Percentiles rank a stretch among this genome's conserved stretches.
Conservation (phyloP, 2,113 vertebrate species). For the Thalassarche chlororhynchos region DNA sequence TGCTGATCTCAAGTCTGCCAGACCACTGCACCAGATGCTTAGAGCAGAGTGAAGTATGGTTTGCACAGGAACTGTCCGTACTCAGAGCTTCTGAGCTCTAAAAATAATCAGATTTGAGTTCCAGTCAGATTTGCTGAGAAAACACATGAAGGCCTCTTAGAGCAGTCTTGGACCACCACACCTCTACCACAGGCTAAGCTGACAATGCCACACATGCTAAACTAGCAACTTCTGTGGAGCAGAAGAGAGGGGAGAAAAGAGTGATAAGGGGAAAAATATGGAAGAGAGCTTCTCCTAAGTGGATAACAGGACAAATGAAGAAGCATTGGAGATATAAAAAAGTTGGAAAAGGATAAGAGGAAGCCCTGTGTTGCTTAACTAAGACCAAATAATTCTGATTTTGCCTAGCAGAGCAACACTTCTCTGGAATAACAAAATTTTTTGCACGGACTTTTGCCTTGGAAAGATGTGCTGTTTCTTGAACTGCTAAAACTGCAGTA, state of each 20-base stretch:
- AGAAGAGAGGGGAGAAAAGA: neutral
- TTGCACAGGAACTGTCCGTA: neutral
- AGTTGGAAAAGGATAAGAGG: neutral
- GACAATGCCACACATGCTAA: neutral
- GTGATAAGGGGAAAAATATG: neutral
- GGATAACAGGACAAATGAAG: neutral
- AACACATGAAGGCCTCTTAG: neutral
- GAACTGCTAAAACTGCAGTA: neutral
- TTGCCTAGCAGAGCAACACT: neutral
- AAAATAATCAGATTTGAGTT: neutral
- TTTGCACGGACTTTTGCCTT: neutral
- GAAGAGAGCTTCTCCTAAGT: neutral
- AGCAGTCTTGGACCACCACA: neutral
- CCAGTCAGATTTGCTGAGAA: neutral
- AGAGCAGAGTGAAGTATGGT: neutral
- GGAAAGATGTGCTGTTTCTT: neutral
- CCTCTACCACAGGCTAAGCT: neutral
- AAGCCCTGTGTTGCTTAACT: neutral
- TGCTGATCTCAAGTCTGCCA: neutral
- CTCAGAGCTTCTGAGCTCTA: neutral
- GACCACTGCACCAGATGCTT: neutral
- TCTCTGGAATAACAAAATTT: neutral
- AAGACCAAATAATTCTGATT: neutral
- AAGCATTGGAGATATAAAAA: neutral
- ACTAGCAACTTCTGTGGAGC: neutral